Percentiles rank a stretch among this genome's conserved stretches.
These are phyloP conservation scores for Polypedilum vanderplanki DNA, from an alignment of 1,140 invertebrate genomes.

Conservation along the genomic window DNA sequence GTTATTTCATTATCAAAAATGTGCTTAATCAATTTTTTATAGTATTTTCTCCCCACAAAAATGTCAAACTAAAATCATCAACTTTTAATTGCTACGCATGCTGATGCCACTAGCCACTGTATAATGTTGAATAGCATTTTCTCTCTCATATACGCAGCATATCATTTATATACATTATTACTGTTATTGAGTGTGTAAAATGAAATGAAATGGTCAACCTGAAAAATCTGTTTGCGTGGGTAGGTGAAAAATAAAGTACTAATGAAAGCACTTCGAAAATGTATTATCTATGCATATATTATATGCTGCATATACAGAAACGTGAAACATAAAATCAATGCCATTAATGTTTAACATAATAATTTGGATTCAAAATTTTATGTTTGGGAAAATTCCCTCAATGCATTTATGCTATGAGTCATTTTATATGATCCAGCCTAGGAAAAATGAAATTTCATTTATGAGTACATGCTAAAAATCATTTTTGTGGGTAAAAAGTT, in stretches of 20 bases:
- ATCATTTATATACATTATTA: too few relatives aligned
- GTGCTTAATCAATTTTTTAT: background rate
- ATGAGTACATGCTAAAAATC: background rate
- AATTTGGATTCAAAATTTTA: slow-evolving; percentile 8
- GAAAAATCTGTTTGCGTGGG: background rate
- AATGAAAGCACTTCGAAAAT: background rate
- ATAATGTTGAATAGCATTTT: too few relatives aligned
- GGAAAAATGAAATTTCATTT: background rate
- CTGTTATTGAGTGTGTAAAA: background rate
- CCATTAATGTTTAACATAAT: slow-evolving; percentile 2
- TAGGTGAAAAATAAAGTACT: background rate
- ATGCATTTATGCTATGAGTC: background rate
- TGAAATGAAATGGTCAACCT: background rate
- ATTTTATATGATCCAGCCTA: background rate
- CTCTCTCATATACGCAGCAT: too few relatives aligned
- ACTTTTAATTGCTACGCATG: background rate
- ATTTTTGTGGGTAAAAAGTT: background rate
- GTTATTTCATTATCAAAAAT: background rate
- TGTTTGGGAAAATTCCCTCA: background rate
- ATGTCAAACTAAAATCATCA: background rate
- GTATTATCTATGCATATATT: background rate
- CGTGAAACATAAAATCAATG: slow-evolving; percentile 9
- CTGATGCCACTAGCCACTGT: too few relatives aligned
- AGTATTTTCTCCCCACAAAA: background rate
- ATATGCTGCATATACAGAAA: background rate